These are phyloP conservation scores for Mormyrus iriodes DNA, from an alignment of 2,113 vertebrate species.

Conservation along the genomic window DNA sequence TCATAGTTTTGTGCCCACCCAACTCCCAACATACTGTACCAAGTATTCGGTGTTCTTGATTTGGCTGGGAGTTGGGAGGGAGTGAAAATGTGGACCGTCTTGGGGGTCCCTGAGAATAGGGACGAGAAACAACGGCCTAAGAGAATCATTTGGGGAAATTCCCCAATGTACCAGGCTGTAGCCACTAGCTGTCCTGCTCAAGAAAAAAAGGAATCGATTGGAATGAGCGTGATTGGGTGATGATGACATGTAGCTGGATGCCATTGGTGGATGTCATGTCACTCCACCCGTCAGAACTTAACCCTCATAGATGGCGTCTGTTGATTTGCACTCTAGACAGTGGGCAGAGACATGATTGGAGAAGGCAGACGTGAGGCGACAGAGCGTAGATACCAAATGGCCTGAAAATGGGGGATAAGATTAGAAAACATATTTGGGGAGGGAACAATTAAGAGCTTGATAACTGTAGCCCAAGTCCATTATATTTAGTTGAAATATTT, in stretches of 20 bases:
- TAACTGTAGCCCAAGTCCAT: not conserved
- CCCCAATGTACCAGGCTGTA: not conserved
- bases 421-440: not conserved
- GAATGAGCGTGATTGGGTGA: not conserved
- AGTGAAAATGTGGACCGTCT: not conserved
- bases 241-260: not conserved
- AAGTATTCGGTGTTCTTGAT: not conserved
- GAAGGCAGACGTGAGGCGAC: not conserved
- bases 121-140: not conserved
- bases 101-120: not conserved
- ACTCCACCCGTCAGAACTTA: not conserved
- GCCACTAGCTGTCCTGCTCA: not conserved
- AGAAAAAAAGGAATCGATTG: not conserved
- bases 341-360: not conserved
- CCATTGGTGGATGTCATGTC: not conserved
- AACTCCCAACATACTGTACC: not conserved
- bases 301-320: not conserved
- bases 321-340: not conserved
- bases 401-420: not conserved
- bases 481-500: not conserved
- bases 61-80: not conserved
- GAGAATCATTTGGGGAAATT: not conserved
- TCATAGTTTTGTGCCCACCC: not conserved
- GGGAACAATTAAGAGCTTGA: not conserved
- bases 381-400: not conserved